Evolutionary conservation across 2,888 invertebrate genomes (phyloP).

Genomic region (Autographa pulchrina): DNA sequence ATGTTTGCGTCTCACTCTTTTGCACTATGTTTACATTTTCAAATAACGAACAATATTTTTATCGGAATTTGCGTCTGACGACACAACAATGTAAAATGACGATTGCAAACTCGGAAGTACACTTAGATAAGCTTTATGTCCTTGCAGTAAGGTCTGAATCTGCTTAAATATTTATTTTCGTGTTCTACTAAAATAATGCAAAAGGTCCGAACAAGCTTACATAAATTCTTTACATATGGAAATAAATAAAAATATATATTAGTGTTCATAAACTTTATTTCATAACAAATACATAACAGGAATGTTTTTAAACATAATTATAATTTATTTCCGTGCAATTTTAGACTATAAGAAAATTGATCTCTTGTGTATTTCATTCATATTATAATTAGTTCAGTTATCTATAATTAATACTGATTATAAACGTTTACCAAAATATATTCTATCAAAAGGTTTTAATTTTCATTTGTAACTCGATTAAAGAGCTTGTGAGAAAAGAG

Average conservation of each 20-base stretch:
- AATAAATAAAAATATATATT: neutral
- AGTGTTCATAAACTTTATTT: conserved; percentile 46
- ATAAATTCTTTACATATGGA: too few relatives aligned
- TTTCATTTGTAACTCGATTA: conserved; percentile 18
- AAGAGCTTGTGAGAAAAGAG: neutral
- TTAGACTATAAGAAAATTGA: neutral
- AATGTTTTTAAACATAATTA: conserved; percentile 37
- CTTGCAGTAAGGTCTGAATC: too few relatives aligned
- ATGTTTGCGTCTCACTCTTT: too few relatives aligned
- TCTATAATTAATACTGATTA: conserved; percentile 19
- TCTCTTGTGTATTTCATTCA: neutral
- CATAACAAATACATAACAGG: conserved; percentile 53
- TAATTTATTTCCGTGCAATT: neutral
- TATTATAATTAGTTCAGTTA: neutral
- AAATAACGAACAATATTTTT: too few relatives aligned
- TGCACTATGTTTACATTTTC: too few relatives aligned
- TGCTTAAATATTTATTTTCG: too few relatives aligned
- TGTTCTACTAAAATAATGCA: too few relatives aligned
- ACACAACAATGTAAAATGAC: too few relatives aligned
- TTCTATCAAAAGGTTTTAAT: conserved; percentile 25
- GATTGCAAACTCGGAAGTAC: too few relatives aligned
- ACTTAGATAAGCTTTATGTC: too few relatives aligned
- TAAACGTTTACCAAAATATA: conserved; percentile 50
- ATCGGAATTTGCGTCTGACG: too few relatives aligned
- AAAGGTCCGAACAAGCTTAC: too few relatives aligned